Conservation (phyloP, 1,140 invertebrate species). For the Pomacea maculata region DNA sequence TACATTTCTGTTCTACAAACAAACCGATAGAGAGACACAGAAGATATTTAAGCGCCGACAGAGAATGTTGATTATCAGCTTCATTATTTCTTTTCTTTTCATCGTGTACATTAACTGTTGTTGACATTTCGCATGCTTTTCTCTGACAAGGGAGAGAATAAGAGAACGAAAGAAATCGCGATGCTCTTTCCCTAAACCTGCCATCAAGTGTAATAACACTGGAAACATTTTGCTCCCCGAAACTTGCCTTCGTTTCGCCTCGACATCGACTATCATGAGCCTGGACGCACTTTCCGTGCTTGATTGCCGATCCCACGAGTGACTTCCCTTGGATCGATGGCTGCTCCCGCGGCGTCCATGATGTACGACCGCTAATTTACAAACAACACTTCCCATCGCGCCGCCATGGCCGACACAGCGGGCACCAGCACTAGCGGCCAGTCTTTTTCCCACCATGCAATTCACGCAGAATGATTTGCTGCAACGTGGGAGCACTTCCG, state of each 20-base stretch:
- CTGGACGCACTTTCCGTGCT: background rate
- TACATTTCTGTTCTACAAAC: background rate
- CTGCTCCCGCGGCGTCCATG: background rate
- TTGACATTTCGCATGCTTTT: background rate
- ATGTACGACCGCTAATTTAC: conserved; percentile 19
- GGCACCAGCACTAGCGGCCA: background rate
- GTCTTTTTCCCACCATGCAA: background rate
- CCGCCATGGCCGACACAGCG: background rate
- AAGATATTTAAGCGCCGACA: background rate
- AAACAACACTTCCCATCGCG: conserved; percentile 20
- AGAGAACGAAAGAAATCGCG: background rate
- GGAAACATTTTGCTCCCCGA: too few relatives aligned
- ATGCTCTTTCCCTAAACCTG: background rate
- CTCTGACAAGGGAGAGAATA: background rate
- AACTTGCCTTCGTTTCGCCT: background rate
- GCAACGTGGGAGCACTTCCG: conserved; percentile 8
- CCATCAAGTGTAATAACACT: background rate
- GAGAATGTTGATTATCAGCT: background rate
- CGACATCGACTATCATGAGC: background rate
- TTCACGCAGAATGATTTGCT: background rate
- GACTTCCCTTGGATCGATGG: background rate
- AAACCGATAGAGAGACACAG: background rate
- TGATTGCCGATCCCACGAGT: background rate
- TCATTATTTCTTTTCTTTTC: too few relatives aligned
- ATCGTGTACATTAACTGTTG: too few relatives aligned